Base-by-base conservation (phyloP, 2,113 vertebrate species). In the Anser cygnoides region DNA sequence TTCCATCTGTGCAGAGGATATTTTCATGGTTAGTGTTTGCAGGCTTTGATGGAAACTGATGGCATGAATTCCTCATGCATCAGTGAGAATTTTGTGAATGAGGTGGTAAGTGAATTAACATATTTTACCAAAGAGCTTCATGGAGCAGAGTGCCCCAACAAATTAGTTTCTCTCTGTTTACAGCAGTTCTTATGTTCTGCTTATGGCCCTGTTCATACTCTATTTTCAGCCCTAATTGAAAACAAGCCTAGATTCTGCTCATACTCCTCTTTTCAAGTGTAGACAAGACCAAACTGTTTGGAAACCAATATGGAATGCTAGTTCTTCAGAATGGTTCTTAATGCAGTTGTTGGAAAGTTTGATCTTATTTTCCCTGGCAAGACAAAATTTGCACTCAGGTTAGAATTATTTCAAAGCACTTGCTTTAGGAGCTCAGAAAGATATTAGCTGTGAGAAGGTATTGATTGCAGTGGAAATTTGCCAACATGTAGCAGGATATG, bases 11-110 rank as follows among this genome's bases (percentile, higher is more conserved):
- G 52, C 83, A 65, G 67, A 62, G 31, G 43, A 74, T 89, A 73
- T 95, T 90, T 94, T 58, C 86, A 79, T 29, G 39, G 73, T 75
- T 87, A 90, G 71, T 39, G 41, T 89, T 90, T 29, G n/a, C 31
- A 63, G 49, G 46, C 74, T 83, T 86, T 92, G 72, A 81, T 50
- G 49, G 68, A 86, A 95, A 92, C 22, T 4, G 5, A 72, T 66
- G 37, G 59, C 76, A 90, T 23, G 59, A 82, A 84, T 57, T 90
- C 81, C 55, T 85, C 5, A 1, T 49, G 39, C 49, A 61, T 57
- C 58, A 44, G 46, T 11, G 20, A 77, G 55, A 90, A 52, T 39
- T 83, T 63, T 87, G 59, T 59, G 76, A 78, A 75, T 2, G 1
- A 77, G 37, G 23, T 31, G 14, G 22, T 52, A 61, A 54, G 44